Evolutionary conservation across 1,140 invertebrate genomes (phyloP), one percentile per base, ranked within the genome.

Genomic region (Latrodectus geometricus): DNA sequence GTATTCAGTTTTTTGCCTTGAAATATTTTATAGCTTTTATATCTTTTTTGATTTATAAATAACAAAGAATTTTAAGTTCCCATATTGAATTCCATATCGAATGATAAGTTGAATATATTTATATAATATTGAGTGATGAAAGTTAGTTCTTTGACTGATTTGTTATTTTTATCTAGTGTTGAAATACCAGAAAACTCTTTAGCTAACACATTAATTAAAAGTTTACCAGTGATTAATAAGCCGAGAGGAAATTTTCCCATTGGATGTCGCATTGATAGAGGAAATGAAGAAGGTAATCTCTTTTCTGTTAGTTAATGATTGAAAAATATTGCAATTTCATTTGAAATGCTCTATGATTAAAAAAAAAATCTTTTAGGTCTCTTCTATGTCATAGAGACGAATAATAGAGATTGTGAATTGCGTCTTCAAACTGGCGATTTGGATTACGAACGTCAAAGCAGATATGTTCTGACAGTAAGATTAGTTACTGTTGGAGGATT

Each of bases 341-440:
- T 35, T 7, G 61, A n/a, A 15, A 65, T 65, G 2, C 12, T 2
- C 1, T 2, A 65, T 15, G n/a, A 69, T 69, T 11, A 4, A 23
- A 20, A 69, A 50, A 56, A 56, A 20, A 52, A 7, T 56, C 49
- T 65, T 68, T 86, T 89, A 94, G 94, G 92, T 20, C 90, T 94
- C 52, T 97, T 97, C 89, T 93, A 93, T 52, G 92, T 95, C 0
- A 94, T 93, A 87, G 91, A 95, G 23, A 96, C 94, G 14, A 93
- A 95, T 86, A 95, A 96, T 76, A 92, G 95, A 72, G 96, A 96
- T 88, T 97, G 96, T 89, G 95, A 95, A 15, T 90, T 97, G 7
- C 93, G 93, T 89, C 90, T 97, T 7, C 52, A 76, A 23, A 92
- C 92, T 68, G 93, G 93, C 23, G 91, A 92, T 0, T 90, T 97